Conservation (phyloP, 2,113 vertebrate species). For the Myanophis thanlyinensis region DNA sequence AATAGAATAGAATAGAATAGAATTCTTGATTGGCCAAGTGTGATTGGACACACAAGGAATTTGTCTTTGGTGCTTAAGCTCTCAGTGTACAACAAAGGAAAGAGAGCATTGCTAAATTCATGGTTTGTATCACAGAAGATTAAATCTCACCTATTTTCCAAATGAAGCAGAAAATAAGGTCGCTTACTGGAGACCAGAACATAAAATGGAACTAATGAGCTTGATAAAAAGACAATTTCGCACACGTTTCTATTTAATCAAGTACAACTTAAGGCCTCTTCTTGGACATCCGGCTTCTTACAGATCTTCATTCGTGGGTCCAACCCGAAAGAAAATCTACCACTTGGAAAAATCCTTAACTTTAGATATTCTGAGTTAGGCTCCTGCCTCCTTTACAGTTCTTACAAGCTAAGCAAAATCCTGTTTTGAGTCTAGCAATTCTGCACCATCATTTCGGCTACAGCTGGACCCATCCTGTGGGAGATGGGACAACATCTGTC, state of each 20-base stretch:
- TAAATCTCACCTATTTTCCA: background rate
- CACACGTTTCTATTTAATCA: background rate
- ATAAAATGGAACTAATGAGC: background rate
- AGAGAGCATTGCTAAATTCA: background rate
- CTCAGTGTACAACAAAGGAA: no score
- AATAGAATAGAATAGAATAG: no score
- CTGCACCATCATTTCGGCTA: background rate
- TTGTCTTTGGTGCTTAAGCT: no score
- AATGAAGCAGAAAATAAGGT: background rate
- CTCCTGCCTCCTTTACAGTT: background rate
- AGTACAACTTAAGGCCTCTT: background rate
- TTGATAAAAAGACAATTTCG: background rate
- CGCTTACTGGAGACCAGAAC: background rate
- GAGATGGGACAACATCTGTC: background rate
- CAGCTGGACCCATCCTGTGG: background rate
- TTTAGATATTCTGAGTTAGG: background rate
- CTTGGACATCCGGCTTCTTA: background rate
- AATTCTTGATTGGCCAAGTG: no score
- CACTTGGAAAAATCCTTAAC: background rate
- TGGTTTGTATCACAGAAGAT: background rate
- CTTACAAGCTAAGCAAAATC: background rate
- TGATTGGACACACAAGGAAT: no score
- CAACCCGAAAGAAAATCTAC: background rate
- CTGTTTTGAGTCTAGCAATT: background rate
- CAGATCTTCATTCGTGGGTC: no score